Evolutionary conservation across 2,888 invertebrate genomes (phyloP), one percentile per base, ranked within the genome.

Genomic region (Oscheius myriophilus): DNA sequence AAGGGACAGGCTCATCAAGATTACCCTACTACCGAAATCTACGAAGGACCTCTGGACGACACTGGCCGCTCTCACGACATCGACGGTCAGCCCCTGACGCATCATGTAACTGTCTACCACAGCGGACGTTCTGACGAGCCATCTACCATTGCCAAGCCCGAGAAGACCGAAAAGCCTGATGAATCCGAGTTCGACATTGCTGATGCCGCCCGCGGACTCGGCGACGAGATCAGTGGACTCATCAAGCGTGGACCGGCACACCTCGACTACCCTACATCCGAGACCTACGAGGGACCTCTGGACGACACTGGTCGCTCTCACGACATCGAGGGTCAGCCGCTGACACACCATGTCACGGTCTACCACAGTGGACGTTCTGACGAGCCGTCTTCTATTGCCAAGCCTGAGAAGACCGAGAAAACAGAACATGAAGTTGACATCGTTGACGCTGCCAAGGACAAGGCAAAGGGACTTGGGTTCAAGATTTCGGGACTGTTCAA

Each of bases 401-500:
- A 71, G 42, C 73, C 76, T 49, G 41, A 23, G 39, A 51, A 53
- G 49, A 46, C 39, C 12, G 57, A 52, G 21, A 52, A 55, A 42
- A 57, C 52, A 39, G 63, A 63, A 23, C 46, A 26, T 4, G 43
- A 42, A 4, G 41, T 65, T 26, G 46, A 42, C 46, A 53, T 43
- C 55, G 64, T 39, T 25, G 67, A 64, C 33, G 45, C 62, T 33
- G 55, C 62, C 23, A 69, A 64, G 25, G 67, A 64, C 33, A 33
- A 54, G 41, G 55, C 62, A 16, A 69, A 64, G 25, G 42, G 42
- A 18, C 23, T 62, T 46, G 61, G 78, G 61, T 64, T n/a, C 45
- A 74, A 76, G 70, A 61, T 76, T 51, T 69, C 73, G 41, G 75
- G 77, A 61, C 67, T 77, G 21, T 77, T 77, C 75, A 77, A 76